These are phyloP conservation scores for Onychomys arenicola DNA, from an alignment of 2,797 vertebrate species.

Conservation along the genomic window DNA sequence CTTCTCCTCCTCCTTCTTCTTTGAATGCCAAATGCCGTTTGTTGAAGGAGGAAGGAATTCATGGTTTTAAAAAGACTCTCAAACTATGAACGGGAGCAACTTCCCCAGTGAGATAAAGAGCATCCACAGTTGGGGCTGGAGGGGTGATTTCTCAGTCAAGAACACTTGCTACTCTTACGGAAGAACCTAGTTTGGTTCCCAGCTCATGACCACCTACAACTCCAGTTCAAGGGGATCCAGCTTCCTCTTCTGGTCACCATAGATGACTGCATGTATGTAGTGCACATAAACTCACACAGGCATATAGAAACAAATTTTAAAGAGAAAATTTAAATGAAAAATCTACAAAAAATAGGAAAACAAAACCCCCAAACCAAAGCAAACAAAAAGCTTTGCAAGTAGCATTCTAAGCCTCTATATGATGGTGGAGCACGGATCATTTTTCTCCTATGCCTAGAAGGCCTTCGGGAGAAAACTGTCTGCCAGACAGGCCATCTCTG, in stretches of 20 bases:
- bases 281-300: neutral
- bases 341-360: neutral
- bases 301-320: neutral
- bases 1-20: no score
- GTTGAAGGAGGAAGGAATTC: no score
- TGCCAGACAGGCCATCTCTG: neutral
- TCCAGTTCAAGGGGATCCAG: neutral
- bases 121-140: neutral
- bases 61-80: neutral
- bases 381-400: neutral
- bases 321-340: neutral
- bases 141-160: no score
- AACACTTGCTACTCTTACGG: neutral
- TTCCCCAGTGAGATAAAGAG: constrained; percentile 37
- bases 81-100: constrained; percentile 41
- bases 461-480: neutral
- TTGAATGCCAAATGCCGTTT: no score
- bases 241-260: neutral
- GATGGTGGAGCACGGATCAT: neutral
- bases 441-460: neutral
- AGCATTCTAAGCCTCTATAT: constrained; percentile 9
- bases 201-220: neutral
- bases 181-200: neutral
- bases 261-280: neutral
- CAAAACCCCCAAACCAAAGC: neutral